Percentiles rank a stretch among this genome's conserved stretches.
Conservation (phyloP, 2,113 vertebrate species). For the Furnarius figulus region DNA sequence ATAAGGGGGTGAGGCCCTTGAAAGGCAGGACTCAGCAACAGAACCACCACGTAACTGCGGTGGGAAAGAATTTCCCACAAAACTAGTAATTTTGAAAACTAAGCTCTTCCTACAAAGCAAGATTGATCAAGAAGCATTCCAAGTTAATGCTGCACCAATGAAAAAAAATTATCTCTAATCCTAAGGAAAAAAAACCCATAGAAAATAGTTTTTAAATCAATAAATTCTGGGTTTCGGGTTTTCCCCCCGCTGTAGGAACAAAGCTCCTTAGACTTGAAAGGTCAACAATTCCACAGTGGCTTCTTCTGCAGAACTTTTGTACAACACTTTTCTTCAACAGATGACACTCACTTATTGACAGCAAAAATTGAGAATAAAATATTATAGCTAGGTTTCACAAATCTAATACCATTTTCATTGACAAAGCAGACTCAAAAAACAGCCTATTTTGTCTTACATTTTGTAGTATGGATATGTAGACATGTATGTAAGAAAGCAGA, state of each 20-base stretch:
- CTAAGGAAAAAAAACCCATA: not conserved
- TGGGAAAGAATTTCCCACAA: not conserved
- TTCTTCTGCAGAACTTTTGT: not conserved
- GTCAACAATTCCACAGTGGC: not conserved
- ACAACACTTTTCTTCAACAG: not conserved
- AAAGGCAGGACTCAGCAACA: not conserved
- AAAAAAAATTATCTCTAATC: not conserved
- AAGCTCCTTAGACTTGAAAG: not conserved
- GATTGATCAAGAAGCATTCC: not conserved
- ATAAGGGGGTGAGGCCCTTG: not conserved
- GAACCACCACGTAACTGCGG: not conserved
- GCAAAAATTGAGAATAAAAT: not conserved
- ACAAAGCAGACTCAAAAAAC: not conserved
- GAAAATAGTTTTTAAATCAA: not conserved
- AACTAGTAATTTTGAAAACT: not conserved
- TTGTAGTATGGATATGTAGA: not conserved
- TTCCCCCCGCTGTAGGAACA: not conserved
- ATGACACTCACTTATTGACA: not conserved
- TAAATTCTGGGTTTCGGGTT: not conserved
- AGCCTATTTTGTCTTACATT: not conserved
- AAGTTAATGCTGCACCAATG: not conserved
- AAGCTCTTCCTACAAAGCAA: not conserved
- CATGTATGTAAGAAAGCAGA: not conserved
- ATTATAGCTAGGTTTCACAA: not conserved
- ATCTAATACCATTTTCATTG: not conserved